phyloP scores from a whole-genome alignment of 2,113 vertebrate species.

The Steatornis caripensis region DNA sequence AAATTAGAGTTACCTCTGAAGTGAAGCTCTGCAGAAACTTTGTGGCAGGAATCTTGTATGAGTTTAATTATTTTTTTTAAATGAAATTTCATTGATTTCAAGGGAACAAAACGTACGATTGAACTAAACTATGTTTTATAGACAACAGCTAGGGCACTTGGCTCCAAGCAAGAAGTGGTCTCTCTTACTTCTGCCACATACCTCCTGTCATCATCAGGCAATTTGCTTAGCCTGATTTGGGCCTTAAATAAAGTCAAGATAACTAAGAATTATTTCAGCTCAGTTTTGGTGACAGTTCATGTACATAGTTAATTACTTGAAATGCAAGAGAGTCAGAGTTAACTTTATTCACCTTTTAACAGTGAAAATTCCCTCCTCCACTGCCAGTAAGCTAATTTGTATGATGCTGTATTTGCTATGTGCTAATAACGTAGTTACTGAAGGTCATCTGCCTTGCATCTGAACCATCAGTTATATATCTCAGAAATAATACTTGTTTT shows the following conservation, averaged over 20 bases:
- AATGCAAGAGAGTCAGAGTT: not conserved
- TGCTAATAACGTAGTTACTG: not conserved
- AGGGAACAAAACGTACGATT: not conserved
- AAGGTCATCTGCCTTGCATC: not conserved
- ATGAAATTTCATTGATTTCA: not conserved
- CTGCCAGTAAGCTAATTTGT: not conserved
- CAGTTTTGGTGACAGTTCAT: not conserved
- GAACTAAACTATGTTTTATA: not conserved
- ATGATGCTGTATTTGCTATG: not conserved
- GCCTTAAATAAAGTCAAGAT: not conserved
- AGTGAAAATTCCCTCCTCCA: not conserved
- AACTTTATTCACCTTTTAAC: not conserved
- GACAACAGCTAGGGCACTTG: not conserved
- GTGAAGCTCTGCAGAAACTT: not conserved
- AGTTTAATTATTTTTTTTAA: not conserved
- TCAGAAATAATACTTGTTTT: not conserved
- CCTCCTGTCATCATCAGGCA: not conserved
- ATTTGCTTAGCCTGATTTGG: not conserved
- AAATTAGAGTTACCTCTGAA: not conserved
- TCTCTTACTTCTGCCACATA: not conserved
- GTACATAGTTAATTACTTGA: not conserved
- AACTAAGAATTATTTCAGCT: not conserved
- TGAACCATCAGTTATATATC: not conserved
- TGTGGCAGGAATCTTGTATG: not conserved
- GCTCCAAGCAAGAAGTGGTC: not conserved